phyloP scores from a whole-genome alignment of 2,797 vertebrate species.

The Acrossocheilus fasciatus region DNA sequence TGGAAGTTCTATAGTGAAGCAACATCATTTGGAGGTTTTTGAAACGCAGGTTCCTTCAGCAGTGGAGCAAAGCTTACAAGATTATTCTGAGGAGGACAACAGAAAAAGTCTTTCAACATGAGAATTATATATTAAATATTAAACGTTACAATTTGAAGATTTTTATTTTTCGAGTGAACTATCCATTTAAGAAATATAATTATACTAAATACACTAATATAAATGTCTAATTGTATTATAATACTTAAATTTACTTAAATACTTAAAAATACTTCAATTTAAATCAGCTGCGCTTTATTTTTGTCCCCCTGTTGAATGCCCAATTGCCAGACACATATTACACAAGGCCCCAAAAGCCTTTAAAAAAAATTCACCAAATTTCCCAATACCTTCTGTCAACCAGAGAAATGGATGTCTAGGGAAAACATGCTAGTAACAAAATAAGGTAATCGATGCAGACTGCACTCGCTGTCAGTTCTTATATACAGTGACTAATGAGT shows the following conservation, averaged over 20 bases:
- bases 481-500: conserved; percentile 44
- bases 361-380: conserved; percentile 15
- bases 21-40: neutral
- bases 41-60: neutral
- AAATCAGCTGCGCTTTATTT: neutral
- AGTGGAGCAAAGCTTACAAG: neutral
- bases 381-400: neutral
- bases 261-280: neutral
- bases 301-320: neutral
- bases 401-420: conserved; percentile 6
- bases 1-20: neutral
- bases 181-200: too few relatives aligned
- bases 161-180: too few relatives aligned
- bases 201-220: neutral
- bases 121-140: too few relatives aligned
- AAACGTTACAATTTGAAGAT: too few relatives aligned
- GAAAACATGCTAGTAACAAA: conserved; percentile 21
- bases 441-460: conserved; percentile 36
- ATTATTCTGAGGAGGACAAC: neutral
- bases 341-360: neutral
- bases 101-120: neutral
- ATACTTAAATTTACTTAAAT: too few relatives aligned
- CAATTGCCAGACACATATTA: neutral
- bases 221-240: neutral
- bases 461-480: conserved; percentile 33